Base-by-base conservation (phyloP, 2,797 vertebrate genomes). In the Diglossa cyanea region DNA sequence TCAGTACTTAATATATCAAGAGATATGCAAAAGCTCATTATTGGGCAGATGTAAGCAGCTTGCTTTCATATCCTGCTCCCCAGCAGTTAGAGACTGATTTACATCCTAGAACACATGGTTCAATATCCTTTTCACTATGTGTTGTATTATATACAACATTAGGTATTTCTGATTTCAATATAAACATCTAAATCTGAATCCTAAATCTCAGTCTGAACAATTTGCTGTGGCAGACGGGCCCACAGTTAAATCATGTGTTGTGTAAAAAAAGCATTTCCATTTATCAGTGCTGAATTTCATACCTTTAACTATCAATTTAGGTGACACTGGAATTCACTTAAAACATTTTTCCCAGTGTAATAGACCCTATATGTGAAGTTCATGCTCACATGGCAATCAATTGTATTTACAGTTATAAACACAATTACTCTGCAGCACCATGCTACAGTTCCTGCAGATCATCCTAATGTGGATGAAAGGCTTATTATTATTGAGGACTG, bases 241-340 rank as follows among this genome's bases (percentile, higher is more conserved):
- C 50, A 42, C 1, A 2, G 75, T 82, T 87, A 91, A 89, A 93
- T 92, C 67, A 76, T 28, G 15, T 66, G 67, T 39, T 79, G 37
- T 88, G 72, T 65, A 83, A 91, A 93, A 91, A 93, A 94, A 62
- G 25, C 87, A 91, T 83, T 94, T 88, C 58, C 79, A 84, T 95
- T 88, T 84, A 81, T 88, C 93, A 95, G 6, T 39, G 88, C 51
- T 95, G 88, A 72, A 93, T 95, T 96, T 90, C 83, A 66, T 94
- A 75, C 58, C 30, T 92, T 68, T 78, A 96, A 90, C 86, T 88
- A 97, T 90, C 94, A 90, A 90, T 92, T 93, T 81, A 86, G 14
- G 60, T 76, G 82, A 67, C 90, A 54, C 19, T 39, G 42, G 65
- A 87, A 93, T 94, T 89, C 84, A 92, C 68, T 93, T 90, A 73